Evolutionary conservation across 2,113 vertebrate genomes (phyloP).

Genomic region (Saguinus midas): DNA sequence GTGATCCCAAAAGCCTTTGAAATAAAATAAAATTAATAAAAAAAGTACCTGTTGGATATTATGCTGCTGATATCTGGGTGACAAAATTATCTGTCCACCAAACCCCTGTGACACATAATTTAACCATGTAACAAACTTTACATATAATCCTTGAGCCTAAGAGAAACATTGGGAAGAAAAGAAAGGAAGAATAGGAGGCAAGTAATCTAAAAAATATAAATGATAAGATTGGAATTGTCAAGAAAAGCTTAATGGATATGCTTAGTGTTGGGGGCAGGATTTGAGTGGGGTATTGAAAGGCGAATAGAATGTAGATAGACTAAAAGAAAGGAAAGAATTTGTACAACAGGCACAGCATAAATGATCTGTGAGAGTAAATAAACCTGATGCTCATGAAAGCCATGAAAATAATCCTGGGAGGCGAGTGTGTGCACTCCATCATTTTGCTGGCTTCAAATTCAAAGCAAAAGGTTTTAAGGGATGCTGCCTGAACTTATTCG

Average conservation of each 20-base stretch:
- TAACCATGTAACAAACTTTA: too few species aligned
- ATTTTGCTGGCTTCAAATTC: neutral
- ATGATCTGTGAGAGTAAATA: neutral
- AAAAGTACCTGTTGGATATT: too few species aligned
- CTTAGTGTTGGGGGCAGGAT: neutral
- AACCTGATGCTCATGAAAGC: neutral
- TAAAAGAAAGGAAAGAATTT: neutral
- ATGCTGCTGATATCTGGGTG: too few species aligned
- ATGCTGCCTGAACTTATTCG: neutral
- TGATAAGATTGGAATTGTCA: neutral
- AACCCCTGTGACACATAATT: too few species aligned
- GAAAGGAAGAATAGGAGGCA: neutral
- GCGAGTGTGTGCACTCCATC: fast-evolving
- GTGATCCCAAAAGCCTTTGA: too few species aligned
- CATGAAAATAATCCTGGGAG: neutral
- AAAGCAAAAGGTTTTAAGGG: neutral
- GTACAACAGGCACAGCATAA: neutral
- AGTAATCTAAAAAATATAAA: neutral
- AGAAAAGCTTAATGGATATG: neutral
- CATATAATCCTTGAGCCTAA: too few species aligned
- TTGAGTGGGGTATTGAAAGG: neutral
- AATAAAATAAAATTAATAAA: too few species aligned
- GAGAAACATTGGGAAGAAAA: neutral
- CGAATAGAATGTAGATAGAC: neutral
- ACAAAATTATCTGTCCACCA: too few species aligned